Evolutionary conservation across 2,797 vertebrate genomes (phyloP), one percentile per base, ranked within the genome.

Genomic region (Diplodus sargus): DNA sequence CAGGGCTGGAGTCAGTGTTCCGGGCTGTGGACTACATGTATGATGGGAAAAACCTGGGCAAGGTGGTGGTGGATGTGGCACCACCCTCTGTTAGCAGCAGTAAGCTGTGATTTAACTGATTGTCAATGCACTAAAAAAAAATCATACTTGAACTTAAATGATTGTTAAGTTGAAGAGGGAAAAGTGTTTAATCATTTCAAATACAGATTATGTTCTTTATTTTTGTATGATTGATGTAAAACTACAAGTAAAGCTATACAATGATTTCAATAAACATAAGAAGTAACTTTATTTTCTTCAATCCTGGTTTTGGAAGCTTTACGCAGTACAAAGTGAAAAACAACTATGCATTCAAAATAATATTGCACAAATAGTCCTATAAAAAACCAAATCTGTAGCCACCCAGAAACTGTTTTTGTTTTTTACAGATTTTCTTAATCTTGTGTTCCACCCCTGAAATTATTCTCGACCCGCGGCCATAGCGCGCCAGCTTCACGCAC

Each of bases 21-120:
- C 94, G 93, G 83, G 97, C 98, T 7, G 95, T 98, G 80, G 96
- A 98, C 92, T 96, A 98, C 93, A 96, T 99, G 97, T 98, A 98
- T 83, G 92, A 93, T 43, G 95, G 97, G 70, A 97, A 95, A 90
- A 99, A 99, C 93, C 92, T 95, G 80, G 97, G 98, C 83, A 99
- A 99, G 93, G 96, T 98, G 67, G 96, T 98, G 84, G 96, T 97
- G 78, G 97, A 98, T 82, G 90, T 98, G 91, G 91, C 94, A 86
- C 83, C 88, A 4, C 69, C 80, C 70, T 79, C 94, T 87, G 94
- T 94, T 87, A 92, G 89, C 87, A 95, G 88, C 83, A 97, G 97
- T 93, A 98, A 98, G 90, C 95, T 98, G 90, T 98, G 95, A 98
- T 92, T 69, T 39, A 75, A 61, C 14, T 60, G 20, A 76, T 43